These are phyloP conservation scores for Channallabes apus DNA, from an alignment of 2,797 vertebrate genomes.

Conservation along the genomic window DNA sequence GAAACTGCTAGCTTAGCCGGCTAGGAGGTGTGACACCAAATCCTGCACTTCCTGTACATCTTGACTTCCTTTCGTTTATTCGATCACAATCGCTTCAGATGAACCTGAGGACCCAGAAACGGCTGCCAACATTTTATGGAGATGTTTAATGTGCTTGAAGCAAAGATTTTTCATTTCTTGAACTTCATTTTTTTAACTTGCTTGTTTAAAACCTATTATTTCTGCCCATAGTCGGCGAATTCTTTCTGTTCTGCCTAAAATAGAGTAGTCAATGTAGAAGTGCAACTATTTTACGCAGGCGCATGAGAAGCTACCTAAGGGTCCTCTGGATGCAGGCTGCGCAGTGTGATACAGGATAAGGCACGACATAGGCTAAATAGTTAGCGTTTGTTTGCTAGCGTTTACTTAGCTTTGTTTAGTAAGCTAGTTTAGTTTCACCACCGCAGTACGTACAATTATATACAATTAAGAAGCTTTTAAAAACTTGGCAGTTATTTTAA, in stretches of 20 bases:
- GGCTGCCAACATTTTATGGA: not conserved
- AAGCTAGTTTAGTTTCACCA: not conserved
- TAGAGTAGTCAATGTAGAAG: not conserved
- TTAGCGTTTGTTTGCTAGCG: not conserved
- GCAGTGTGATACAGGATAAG: not conserved
- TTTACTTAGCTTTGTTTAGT: conserved; percentile 10
- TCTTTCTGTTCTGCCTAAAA: not conserved
- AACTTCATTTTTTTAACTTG: not conserved
- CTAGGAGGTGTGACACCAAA: not conserved
- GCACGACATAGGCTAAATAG: not conserved
- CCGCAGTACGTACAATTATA: not conserved
- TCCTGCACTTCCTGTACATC: not conserved
- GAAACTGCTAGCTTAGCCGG: conserved; percentile 18
- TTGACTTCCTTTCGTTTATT: not conserved
- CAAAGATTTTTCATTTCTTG: not conserved
- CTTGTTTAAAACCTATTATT: not conserved
- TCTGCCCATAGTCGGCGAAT: not conserved
- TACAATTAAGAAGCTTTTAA: not conserved
- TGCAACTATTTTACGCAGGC: not conserved
- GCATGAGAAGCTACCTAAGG: not conserved
- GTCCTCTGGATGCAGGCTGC: conserved; percentile 8
- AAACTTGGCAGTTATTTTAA: not conserved
- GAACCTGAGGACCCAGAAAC: not conserved
- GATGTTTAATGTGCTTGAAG: not conserved
- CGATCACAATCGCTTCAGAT: not conserved